Evolutionary conservation across 2,797 vertebrate genomes (phyloP), one percentile per base, ranked within the genome.

Genomic region (Ceyx erithaca): DNA sequence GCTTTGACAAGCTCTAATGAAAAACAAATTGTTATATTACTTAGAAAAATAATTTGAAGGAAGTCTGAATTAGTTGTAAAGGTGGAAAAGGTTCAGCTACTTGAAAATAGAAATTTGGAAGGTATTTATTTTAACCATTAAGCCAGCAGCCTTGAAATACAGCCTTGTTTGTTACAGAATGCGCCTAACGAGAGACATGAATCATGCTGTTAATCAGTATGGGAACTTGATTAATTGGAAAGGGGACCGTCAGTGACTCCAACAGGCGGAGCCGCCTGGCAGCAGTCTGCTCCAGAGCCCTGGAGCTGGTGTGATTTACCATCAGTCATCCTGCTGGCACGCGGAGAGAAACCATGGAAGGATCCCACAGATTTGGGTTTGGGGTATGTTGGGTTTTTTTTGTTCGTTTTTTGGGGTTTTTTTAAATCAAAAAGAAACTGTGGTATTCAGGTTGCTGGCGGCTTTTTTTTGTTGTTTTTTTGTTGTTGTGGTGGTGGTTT

Each of bases 21-120:
- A 97, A 97, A 97, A 96, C 97, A 96, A 96, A 96, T 97, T 95
- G 96, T 97, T 96, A 92, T 92, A 96, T 96, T 97, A 95, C 96
- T 96, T 95, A 96, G 96, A 90, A 94, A 97, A 97, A 96, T 96
- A 97, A 97, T 97, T 97, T 96, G 94, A 95, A 97, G 96, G 94
- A 97, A 97, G 95, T 92, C 82, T 92, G 95, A 95, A 94, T 95
- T 96, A 92, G 94, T 95, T 90, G 95, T 94, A 87, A 95, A 83
- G 93, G 94, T 90, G 95, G 91, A 94, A 94, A 95, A 92, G 96
- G 95, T 93, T 96, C 89, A 91, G 93, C 93, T 94, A 94, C 96
- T 96, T 94, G 89, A 83, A 96, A 94, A 85, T 62, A 84, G 88
- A 89, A 72, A 54, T 92, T 91, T 87, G 89, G 93, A 91, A 94